These are phyloP conservation scores for Platyrinchus mystaceus DNA, from an alignment of 2,797 vertebrate species.

Conservation along the genomic window DNA sequence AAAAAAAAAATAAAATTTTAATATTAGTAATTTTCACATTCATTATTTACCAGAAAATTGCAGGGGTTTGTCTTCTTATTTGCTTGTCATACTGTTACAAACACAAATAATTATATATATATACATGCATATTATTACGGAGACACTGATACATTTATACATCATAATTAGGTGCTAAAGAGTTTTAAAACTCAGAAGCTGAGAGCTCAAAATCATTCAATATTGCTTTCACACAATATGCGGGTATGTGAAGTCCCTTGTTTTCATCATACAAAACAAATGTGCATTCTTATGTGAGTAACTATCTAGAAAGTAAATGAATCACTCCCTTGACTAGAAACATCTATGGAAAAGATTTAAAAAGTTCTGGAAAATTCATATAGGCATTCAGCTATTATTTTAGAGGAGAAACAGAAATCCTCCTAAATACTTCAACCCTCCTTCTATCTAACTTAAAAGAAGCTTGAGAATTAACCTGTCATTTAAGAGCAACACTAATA, in stretches of 20 bases:
- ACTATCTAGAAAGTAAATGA: neutral
- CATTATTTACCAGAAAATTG: neutral
- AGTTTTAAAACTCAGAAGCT: neutral
- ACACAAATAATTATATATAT: neutral
- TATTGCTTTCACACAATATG: neutral
- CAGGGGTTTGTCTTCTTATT: neutral
- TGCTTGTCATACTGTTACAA: neutral
- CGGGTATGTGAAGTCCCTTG: neutral
- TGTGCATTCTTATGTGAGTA: neutral
- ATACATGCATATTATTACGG: neutral
- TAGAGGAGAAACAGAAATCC: neutral
- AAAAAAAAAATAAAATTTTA: neutral
- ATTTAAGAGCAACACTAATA: neutral
- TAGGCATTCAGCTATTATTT: neutral
- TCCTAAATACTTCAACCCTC: neutral
- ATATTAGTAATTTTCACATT: neutral
- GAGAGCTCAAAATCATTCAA: slow-evolving; percentile 1
- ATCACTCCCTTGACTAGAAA: neutral
- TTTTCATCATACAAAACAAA: neutral
- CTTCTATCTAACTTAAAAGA: neutral
- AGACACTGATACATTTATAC: neutral
- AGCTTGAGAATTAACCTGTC: neutral
- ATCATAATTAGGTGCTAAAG: neutral
- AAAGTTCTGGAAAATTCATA: neutral
- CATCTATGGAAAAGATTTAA: neutral